Evolutionary conservation across 2,888 invertebrate genomes (phyloP).

Genomic region (Heteromyza rotundicornis): DNA sequence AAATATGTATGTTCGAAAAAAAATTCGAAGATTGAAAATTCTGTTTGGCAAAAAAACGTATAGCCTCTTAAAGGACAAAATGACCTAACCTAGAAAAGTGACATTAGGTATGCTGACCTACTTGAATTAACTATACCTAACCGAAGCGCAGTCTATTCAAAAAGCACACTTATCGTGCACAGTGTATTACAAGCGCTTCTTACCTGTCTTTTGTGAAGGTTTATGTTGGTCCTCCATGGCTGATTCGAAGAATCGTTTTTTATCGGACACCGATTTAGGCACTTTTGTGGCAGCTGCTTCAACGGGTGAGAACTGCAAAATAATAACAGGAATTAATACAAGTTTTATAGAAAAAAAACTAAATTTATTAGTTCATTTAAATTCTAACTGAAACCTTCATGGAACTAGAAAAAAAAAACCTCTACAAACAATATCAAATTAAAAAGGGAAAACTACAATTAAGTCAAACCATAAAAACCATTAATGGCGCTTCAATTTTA

Average conservation of each 20-base stretch:
- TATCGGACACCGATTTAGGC: slow-evolving; percentile 88
- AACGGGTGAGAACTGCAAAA: slow-evolving; percentile 43
- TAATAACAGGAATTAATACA: slow-evolving; percentile 22
- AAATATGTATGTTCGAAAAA: too few species aligned
- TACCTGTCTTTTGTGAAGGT: slow-evolving; percentile 84
- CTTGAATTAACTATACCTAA: too few species aligned
- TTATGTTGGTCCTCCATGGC: slow-evolving; percentile 93
- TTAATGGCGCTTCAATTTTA: slow-evolving; percentile 49
- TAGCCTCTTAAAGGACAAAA: too few species aligned
- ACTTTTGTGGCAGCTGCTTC: slow-evolving; percentile 67
- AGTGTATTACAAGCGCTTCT: too few species aligned
- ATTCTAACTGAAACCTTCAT: slow-evolving; percentile 23
- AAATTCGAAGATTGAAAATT: too few species aligned
- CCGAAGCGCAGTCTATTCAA: too few species aligned
- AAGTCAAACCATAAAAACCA: slow-evolving; percentile 45
- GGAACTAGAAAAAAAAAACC: not conserved
- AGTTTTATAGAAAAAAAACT: not conserved
- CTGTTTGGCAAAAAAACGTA: too few species aligned
- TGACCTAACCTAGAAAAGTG: too few species aligned
- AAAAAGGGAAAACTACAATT: not conserved
- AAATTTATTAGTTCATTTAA: not conserved
- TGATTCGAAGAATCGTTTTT: slow-evolving; percentile 93
- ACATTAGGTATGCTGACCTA: too few species aligned
- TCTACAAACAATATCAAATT: not conserved
- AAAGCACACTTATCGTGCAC: too few species aligned